Percentiles rank a stretch among this genome's conserved stretches.
Conservation (phyloP, 2,888 invertebrate species). For the Phyto melanocephala region DNA sequence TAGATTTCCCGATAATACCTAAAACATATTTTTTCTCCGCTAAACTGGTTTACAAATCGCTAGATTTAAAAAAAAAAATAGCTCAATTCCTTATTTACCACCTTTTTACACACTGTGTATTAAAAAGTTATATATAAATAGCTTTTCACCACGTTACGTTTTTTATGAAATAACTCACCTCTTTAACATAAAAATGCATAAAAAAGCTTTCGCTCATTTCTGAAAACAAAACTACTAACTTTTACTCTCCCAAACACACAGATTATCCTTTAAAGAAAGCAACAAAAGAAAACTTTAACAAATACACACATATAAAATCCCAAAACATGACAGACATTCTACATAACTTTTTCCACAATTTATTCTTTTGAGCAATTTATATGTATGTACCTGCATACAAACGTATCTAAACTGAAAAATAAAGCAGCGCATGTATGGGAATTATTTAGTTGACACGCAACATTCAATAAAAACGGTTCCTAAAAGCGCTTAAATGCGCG, state of each 20-base stretch:
- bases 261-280: constrained; percentile 44
- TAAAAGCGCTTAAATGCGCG: constrained; percentile 64
- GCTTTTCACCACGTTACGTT: constrained; percentile 24
- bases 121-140: background rate
- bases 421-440: constrained; percentile 58
- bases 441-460: constrained; percentile 59
- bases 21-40: no score
- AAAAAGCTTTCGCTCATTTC: constrained; percentile 25
- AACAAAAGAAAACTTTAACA: background rate
- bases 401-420: constrained; percentile 13
- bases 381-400: background rate
- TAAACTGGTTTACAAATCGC: no score
- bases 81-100: background rate
- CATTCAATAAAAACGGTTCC: constrained; percentile 65
- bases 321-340: constrained; percentile 15
- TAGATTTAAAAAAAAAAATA: no score
- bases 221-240: background rate
- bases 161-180: background rate
- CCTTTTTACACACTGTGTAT: background rate
- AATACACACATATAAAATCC: background rate
- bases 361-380: background rate
- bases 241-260: constrained; percentile 28
- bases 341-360: background rate
- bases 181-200: background rate
- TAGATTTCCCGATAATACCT: no score